Evolutionary conservation across 2,888 invertebrate species (phyloP).

Genomic region (Blera fallax): DNA sequence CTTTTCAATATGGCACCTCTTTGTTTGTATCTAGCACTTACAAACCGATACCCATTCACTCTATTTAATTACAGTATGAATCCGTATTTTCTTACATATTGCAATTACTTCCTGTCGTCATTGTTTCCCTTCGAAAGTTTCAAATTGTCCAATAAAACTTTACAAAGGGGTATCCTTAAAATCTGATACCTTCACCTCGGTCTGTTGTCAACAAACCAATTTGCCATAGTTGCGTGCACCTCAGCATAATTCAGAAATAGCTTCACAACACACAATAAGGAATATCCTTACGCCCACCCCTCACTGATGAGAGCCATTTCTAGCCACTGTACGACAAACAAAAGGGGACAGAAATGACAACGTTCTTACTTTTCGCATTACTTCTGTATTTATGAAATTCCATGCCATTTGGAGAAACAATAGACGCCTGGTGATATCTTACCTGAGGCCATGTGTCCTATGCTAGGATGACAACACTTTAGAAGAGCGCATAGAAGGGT

Average conservation of each 20-base stretch:
- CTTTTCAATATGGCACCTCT: background rate
- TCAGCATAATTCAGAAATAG: constrained; percentile 40
- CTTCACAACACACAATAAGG: constrained; percentile 8
- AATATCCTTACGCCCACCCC: background rate
- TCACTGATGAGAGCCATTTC: background rate
- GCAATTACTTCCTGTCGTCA: constrained; percentile 28
- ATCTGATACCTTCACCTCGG: constrained; percentile 38
- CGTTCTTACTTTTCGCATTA: constrained; percentile 70
- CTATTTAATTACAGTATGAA: constrained; percentile 10
- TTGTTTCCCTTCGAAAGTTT: constrained; percentile 7
- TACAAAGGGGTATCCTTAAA: constrained; percentile 14
- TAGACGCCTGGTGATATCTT: constrained; percentile 52
- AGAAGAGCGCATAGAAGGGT: background rate
- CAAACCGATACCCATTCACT: background rate
- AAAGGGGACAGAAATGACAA: constrained; percentile 34
- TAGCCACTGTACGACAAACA: constrained; percentile 9
- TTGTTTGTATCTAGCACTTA: background rate
- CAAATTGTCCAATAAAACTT: constrained; percentile 42
- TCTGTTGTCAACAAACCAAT: constrained; percentile 68
- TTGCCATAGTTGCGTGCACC: constrained; percentile 37
- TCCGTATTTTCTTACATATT: background rate
- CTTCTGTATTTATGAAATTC: constrained; percentile 70
- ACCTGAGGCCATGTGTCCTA: constrained; percentile 44
- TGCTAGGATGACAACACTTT: constrained; percentile 8
- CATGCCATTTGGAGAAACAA: constrained; percentile 54